A percentile compares a stretch with the other conserved stretches of the same genome.
Conservation (phyloP, 1,140 invertebrate genomes). For the Lepidurus couesii region DNA sequence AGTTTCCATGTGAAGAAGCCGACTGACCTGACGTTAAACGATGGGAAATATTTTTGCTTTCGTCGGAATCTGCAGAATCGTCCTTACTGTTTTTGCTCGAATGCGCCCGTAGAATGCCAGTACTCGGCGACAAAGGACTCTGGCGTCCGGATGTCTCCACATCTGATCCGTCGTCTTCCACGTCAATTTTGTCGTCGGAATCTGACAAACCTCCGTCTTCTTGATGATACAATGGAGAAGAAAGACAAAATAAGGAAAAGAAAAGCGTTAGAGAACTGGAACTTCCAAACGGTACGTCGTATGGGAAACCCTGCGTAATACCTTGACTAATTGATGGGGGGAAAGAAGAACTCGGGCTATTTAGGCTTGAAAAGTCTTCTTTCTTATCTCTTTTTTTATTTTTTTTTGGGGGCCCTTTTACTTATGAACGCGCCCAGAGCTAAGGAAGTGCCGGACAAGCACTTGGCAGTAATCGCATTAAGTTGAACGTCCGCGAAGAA, state of each 20-base stretch:
- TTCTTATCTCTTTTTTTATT: neutral
- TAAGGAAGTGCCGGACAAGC: constrained; percentile 17
- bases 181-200: constrained; percentile 34
- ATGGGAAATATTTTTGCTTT: neutral
- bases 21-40: constrained; percentile 18
- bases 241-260: neutral
- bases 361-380: constrained; percentile 13
- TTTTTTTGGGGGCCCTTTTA: neutral
- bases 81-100: neutral
- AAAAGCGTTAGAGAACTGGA: constrained; percentile 2
- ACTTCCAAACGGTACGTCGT: neutral
- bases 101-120: constrained; percentile 10
- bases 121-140: neutral
- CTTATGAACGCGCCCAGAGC: neutral
- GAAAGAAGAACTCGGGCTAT: neutral
- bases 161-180: constrained; percentile 27
- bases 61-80: neutral
- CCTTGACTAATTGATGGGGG: constrained; percentile 18
- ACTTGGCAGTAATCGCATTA: constrained; percentile 19
- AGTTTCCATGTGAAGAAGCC: constrained; percentile 7
- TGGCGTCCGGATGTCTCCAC: constrained; percentile 23
- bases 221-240: neutral
- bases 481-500: constrained; percentile 17
- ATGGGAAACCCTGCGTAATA: neutral
- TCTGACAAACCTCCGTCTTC: constrained; percentile 31